A percentile compares a stretch with the other conserved stretches of the same genome.
Evolutionary conservation across 2,113 vertebrate species (phyloP).

Genomic region (Poecilia latipinna): DNA sequence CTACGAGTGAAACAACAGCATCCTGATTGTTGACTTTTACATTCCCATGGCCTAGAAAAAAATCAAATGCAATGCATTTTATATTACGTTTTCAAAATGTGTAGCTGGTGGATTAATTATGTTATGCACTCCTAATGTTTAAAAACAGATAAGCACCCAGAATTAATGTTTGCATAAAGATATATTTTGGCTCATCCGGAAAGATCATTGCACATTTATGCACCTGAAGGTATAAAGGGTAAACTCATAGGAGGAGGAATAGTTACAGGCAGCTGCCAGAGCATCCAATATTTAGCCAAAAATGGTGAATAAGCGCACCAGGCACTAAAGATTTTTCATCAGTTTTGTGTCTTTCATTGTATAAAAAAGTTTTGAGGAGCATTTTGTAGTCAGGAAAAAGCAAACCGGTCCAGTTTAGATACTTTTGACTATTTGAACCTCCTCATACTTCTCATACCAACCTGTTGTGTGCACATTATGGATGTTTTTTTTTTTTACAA

Average conservation of each 20-base stretch:
- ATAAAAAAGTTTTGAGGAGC: too few relatives aligned
- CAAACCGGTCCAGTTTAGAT: too few relatives aligned
- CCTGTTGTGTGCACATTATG: too few relatives aligned
- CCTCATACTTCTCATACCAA: too few relatives aligned
- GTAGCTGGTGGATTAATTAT: not conserved
- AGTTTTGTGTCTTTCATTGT: not conserved
- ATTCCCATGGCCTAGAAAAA: not conserved
- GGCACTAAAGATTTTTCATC: not conserved
- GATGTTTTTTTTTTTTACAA: too few relatives aligned
- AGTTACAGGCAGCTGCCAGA: not conserved
- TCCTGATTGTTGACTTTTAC: not conserved
- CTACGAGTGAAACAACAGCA: constrained; percentile 8
- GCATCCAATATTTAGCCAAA: not conserved
- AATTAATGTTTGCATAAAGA: not conserved
- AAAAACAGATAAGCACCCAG: not conserved
- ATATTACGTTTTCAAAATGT: not conserved
- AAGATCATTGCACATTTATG: not conserved
- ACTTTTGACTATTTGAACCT: too few relatives aligned
- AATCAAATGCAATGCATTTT: not conserved
- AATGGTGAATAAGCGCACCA: not conserved
- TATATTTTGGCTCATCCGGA: not conserved
- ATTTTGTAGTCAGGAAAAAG: too few relatives aligned
- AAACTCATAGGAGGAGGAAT: not conserved
- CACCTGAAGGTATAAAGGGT: not conserved
- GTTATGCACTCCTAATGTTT: not conserved